Percentiles rank a stretch among this genome's conserved stretches.
phyloP scores from a whole-genome alignment of 2,797 vertebrate genomes.

The Setipinna tenuifilis region DNA sequence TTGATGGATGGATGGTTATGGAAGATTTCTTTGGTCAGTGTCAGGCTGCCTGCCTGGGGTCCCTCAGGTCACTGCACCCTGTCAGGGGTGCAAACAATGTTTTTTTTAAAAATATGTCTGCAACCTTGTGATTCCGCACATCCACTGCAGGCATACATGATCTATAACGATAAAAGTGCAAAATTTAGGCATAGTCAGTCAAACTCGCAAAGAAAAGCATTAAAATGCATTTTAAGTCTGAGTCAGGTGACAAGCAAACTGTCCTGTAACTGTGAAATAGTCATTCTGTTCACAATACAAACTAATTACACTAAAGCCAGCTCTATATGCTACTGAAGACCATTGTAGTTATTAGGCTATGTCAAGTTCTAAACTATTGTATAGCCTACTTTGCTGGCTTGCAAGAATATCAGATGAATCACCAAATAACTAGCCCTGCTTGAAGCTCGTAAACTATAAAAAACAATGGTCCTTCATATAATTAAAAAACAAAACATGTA shows the following conservation, averaged over 20 bases:
- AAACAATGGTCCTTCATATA: neutral
- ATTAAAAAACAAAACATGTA: neutral
- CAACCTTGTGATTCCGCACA: neutral
- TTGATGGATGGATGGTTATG: neutral
- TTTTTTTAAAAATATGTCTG: slow-evolving; percentile 14
- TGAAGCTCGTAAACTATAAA: neutral
- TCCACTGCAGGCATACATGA: neutral
- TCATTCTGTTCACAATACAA: neutral
- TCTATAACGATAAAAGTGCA: neutral
- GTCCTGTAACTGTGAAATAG: neutral
- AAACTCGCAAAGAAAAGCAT: neutral
- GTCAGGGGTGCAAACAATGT: neutral
- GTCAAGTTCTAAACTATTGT: too few species aligned
- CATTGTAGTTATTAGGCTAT: neutral
- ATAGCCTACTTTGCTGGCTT: too few species aligned
- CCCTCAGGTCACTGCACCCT: slow-evolving; percentile 12
- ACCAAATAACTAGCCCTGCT: neutral
- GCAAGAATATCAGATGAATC: neutral
- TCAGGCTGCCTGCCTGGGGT: neutral
- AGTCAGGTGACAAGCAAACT: too few species aligned
- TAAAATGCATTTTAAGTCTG: too few species aligned
- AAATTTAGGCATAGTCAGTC: neutral
- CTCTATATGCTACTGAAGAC: too few species aligned
- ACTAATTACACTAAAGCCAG: neutral
- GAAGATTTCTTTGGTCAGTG: neutral